Evolutionary conservation across 2,113 vertebrate genomes (phyloP), one percentile per base, ranked within the genome.

Genomic region (Tylochromis polylepis): DNA sequence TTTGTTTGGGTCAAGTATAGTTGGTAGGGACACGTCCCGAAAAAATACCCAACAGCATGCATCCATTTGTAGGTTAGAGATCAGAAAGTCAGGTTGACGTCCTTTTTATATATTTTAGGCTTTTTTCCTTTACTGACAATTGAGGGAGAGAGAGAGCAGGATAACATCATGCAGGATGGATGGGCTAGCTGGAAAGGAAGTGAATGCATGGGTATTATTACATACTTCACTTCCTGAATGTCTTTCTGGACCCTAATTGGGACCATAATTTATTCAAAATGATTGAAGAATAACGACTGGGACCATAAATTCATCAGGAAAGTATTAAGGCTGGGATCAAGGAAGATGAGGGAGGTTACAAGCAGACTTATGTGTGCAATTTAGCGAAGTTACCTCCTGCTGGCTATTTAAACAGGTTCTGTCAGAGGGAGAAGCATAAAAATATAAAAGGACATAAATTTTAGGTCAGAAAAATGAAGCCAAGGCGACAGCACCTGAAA

Each of bases 401-500:
- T 11, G 22, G 9, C 67, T 41, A 72, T 49, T 72, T 16, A 49
- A 1, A 72, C 12, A 6, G 14, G 49, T 75, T 49, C 24, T 0
- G 15, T 20, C 43, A 49, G 15, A 51, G 0, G 1, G 15, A 20
- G 24, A 75, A 20, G 24, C 0, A 31, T 65, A 65, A 65, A 38
- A 65, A 29, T 51, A 18, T 8, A 75, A 75, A 75, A 49, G 4
- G 24, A 11, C 38, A 43, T 38, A 24, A 27, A 46, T 8, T 75
- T 43, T 31, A 18, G 10, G 16, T 51, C 10, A 0, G 70, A 75
- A 24, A 55, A 49, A 0, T 20, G 15, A 75, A 29, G 15, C 15
- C 65, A 43, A 43, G 36, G 36, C 9, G 65, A 70, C 0, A 0
- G 8, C n/a, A 24, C 62, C n/a, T 43, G n/a, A 70, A 70, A 38